Evolutionary conservation across 2,797 vertebrate species (phyloP), one percentile per base, ranked within the genome.

Genomic region (Percopsis omiscomaycus): DNA sequence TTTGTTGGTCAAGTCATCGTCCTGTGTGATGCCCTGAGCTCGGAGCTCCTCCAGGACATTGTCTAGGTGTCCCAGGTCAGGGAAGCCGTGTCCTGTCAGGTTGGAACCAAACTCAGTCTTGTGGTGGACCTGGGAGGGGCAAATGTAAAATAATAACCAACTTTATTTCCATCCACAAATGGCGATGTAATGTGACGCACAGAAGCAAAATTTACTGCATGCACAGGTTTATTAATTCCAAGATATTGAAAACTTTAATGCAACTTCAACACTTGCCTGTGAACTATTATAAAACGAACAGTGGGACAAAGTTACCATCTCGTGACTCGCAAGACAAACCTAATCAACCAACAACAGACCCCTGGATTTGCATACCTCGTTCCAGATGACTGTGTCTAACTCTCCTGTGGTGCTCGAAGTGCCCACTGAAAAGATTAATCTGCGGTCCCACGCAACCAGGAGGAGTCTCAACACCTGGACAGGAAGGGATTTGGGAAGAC

Each of bases 61-160:
- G 87, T 96, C 94, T 62, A 96, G 88, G 88, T 98, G 96, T 69
- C 95, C 94, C 60, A 94, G 91, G 63, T 98, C 96, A 0, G 96
- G 96, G 89, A 95, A 98, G 73, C 96, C 96, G 0, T 98, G 96
- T 69, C 96, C 96, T 0, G 96, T 97, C 69, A 98, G 93, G 79
- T 98, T 97, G 73, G 96, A 98, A 77, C 96, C 96, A 0, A 98
- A 97, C 80, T 97, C 96, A 0, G 96, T 98, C 88, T 97, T 98
- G 79, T 98, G 96, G 80, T 98, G 87, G 52, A 90, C 87, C 89
- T 90, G 15, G 1, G 69, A 59, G 13, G 22, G 32, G 15, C 11
- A 22, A 9, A 32, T 13, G 16, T 3, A 30, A 46, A 46, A 46
- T 11, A 1, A 44, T 11, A 29, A 29, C 11, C 3, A 27, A 2